Evolutionary conservation across 2,797 vertebrate species (phyloP).

Genomic region (Peromyscus attwateri): DNA sequence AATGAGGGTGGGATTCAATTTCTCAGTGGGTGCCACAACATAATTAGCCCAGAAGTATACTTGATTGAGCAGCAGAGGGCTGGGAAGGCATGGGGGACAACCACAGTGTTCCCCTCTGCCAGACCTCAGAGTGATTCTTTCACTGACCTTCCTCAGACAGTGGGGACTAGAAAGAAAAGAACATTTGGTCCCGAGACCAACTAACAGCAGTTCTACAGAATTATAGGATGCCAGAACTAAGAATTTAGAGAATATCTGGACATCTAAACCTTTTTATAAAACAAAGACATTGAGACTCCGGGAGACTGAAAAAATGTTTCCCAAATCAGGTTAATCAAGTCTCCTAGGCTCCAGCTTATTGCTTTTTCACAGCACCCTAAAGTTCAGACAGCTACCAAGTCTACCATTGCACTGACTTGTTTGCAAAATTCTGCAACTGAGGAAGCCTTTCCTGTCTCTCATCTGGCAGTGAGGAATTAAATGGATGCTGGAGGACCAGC

Average conservation of each 20-base stretch:
- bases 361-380: neutral
- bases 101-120: neutral
- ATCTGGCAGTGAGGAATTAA: neutral
- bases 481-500: neutral
- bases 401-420: neutral
- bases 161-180: conserved; percentile 35
- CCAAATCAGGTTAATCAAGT: neutral
- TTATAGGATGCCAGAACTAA: neutral
- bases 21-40: conserved; percentile 55
- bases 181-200: neutral
- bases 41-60: conserved; percentile 45
- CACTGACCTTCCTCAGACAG: neutral
- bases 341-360: neutral
- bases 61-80: neutral
- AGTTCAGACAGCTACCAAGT: neutral
- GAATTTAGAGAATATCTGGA: neutral
- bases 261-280: neutral
- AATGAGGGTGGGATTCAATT: conserved; percentile 62
- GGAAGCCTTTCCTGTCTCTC: neutral
- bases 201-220: neutral
- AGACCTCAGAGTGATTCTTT: neutral
- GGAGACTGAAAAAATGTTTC: neutral
- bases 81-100: neutral
- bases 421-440: neutral
- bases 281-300: neutral